Base-by-base conservation (phyloP, 1,140 invertebrate species). In the Drosophila pseudoananassae region DNA sequence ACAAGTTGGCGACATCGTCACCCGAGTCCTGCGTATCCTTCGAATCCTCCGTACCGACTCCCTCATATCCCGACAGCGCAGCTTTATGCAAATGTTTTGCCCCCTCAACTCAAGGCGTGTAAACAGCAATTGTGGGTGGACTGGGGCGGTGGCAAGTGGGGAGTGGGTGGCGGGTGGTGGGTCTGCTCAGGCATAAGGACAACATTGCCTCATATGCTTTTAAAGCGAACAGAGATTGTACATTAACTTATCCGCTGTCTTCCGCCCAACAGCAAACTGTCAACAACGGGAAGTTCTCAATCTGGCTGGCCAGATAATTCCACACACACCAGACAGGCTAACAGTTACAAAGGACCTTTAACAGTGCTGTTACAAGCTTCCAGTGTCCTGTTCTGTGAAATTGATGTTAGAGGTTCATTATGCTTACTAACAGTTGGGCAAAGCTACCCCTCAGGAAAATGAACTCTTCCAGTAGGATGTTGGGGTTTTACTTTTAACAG, bases 171-270 rank as follows among this genome's bases (percentile, higher is more conserved):
- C 1, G 27, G 4, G 43, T 36, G 25, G 23, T 29, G 50, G 7
- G 33, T 74, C 49, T 76, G 76, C 57, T 87, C 61, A 88, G 70
- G 75, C 83, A 76, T 88, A 88, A 87, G 76, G 70, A 87, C 59
- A 83, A 87, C 83, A 88, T 78, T 59, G 75, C 45, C 65, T 83
- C 71, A 73, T 79, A 88, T 87, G 81, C 82, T 88, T 83, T 88
- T 82, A 72, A 87, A 83, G 45, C 51, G 83, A 88, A 87, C 83
- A 88, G 83, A 87, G 66, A 76, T 83, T 87, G 33, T 76, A 87
- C 83, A 87, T 87, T 87, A 88, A 87, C 83, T 83, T 88, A 78
- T 83, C 74, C 70, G 49, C 31, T 61, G 58, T 47, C 65, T 36
- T 66, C 45, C 46, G 56, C 31, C 31, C 65, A 77, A 65, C 66